Evolutionary conservation across 2,113 vertebrate species (phyloP).

Genomic region (Austrofundulus limnaeus): DNA sequence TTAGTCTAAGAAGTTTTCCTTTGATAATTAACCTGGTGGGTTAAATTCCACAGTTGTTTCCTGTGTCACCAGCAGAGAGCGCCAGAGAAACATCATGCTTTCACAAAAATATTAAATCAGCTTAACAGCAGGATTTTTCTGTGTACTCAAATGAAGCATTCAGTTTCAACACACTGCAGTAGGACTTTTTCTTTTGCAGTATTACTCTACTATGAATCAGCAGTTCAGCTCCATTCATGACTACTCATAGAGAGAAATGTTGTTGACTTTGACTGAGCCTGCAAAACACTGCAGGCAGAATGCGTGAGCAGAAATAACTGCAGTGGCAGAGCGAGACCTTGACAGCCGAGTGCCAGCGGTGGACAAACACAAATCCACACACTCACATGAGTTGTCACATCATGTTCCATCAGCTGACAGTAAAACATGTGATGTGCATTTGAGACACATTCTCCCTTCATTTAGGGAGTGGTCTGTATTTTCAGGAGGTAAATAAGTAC

Average conservation of each 20-base stretch:
- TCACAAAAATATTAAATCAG: neutral
- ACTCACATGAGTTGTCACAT: slow-evolving; percentile 31
- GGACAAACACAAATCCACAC: slow-evolving; percentile 6
- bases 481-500: slow-evolving; percentile 16
- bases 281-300: slow-evolving; percentile 16
- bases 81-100: slow-evolving; percentile 17
- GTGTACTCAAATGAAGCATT: slow-evolving; percentile 11
- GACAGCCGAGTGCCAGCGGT: slow-evolving; percentile 26
- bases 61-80: slow-evolving; percentile 56
- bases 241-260: slow-evolving; percentile 4
- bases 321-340: slow-evolving; percentile 42
- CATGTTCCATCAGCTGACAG: slow-evolving; percentile 32
- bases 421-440: slow-evolving; percentile 32
- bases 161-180: neutral
- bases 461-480: neutral
- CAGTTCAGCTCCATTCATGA: slow-evolving; percentile 29
- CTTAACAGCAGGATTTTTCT: neutral
- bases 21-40: neutral
- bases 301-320: slow-evolving; percentile 55
- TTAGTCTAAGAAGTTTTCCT: no score
- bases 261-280: slow-evolving; percentile 12
- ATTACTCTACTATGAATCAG: slow-evolving; percentile 32
- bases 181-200: neutral
- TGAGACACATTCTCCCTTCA: no score
- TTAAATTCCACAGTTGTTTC: neutral